Percentiles rank a stretch among this genome's conserved stretches.
These are phyloP conservation scores for Aleiodes leptofemur DNA, from an alignment of 2,888 invertebrate species.

Conservation along the genomic window DNA sequence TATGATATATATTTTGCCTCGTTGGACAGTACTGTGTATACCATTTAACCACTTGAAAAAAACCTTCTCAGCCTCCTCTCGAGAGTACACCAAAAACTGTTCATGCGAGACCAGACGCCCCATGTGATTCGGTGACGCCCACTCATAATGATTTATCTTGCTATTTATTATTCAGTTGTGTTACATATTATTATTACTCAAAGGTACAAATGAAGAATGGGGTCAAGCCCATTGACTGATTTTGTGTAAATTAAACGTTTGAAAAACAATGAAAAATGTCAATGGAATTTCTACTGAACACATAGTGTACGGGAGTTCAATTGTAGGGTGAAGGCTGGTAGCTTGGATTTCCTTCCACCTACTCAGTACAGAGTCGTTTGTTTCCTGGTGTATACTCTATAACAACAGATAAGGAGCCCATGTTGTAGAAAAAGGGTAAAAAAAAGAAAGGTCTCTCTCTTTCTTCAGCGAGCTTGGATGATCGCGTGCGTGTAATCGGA, in stretches of 20 bases:
- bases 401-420: conserved; percentile 45
- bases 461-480: conserved; percentile 44
- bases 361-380: conserved; percentile 39
- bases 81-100: conserved; percentile 15
- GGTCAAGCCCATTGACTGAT: background rate
- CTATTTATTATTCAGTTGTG: conserved; percentile 18
- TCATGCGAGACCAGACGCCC: conserved; percentile 40
- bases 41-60: conserved; percentile 33
- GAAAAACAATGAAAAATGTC: background rate
- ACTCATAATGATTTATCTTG: conserved; percentile 33
- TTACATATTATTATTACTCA: background rate
- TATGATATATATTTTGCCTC: too few relatives aligned
- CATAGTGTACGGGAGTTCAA: conserved; percentile 1
- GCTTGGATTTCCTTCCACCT: conserved; percentile 27
- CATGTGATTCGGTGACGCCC: conserved; percentile 31
- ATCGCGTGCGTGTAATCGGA: conserved; percentile 69
- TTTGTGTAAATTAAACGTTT: background rate
- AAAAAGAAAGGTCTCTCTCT: conserved; percentile 21
- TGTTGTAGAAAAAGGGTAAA: conserved; percentile 22
- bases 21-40: background rate
- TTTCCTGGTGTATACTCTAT: conserved; percentile 45
- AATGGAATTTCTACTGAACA: background rate
- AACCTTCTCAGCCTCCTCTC: background rate
- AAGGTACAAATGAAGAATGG: conserved; percentile 3
- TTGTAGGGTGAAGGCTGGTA: conserved; percentile 31